Conservation (phyloP, 2,797 vertebrate genomes). For the Rhinatrema bivittatum region DNA sequence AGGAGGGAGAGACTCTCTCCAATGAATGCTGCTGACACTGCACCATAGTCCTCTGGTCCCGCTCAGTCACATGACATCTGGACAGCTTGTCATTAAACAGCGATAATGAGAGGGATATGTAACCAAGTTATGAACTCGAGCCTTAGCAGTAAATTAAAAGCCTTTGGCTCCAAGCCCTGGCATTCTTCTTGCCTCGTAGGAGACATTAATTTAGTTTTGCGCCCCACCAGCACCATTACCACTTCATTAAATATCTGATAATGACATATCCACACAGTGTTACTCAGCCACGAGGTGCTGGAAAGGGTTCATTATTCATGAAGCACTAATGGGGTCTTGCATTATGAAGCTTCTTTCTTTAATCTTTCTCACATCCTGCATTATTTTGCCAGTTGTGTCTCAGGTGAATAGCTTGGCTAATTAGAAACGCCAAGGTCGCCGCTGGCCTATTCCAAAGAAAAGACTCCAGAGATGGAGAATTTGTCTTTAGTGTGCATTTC, state of each 20-base stretch:
- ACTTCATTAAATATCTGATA: slow-evolving; percentile 52
- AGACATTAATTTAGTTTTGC: slow-evolving; percentile 48
- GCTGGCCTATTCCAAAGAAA: no score
- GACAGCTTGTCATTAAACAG: slow-evolving; percentile 19
- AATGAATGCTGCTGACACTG: not conserved
- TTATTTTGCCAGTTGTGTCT: slow-evolving; percentile 22
- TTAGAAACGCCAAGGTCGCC: no score
- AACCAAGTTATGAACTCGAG: slow-evolving; percentile 27
- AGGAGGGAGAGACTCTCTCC: not conserved
- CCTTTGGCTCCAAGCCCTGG: slow-evolving; percentile 43
- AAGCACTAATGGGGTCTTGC: slow-evolving; percentile 42
- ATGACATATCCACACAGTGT: slow-evolving; percentile 44
- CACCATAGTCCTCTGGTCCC: not conserved
- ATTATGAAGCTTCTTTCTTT: slow-evolving; percentile 32
- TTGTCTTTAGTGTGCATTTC: no score
- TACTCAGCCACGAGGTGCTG: slow-evolving; percentile 33
- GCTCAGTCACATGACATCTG: not conserved
- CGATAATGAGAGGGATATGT: slow-evolving; percentile 14
- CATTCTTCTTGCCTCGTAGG: slow-evolving; percentile 38
- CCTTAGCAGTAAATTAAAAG: slow-evolving; percentile 47
- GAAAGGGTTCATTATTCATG: slow-evolving; percentile 49
- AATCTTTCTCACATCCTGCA: slow-evolving; percentile 23
- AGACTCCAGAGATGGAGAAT: no score
- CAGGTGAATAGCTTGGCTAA: no score
- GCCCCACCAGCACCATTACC: slow-evolving; percentile 49